Evolutionary conservation across 2,888 invertebrate species (phyloP), one percentile per base, ranked within the genome.

Genomic region (Melanotus villosus): DNA sequence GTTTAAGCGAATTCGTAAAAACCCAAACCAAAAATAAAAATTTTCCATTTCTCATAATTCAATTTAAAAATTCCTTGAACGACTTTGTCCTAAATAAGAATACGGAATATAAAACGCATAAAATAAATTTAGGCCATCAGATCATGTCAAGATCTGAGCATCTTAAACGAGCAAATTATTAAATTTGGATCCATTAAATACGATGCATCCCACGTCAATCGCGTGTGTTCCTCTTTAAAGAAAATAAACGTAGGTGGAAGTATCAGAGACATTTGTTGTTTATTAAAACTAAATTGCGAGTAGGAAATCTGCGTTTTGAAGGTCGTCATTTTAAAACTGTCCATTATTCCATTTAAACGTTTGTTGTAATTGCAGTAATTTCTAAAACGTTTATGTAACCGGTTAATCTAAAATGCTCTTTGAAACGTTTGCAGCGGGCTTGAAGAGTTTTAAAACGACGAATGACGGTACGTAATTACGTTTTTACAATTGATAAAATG

Each of bases 91-190:
- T 19, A 43, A 58, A 58, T 58, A 58, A 43, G n/a, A n/a, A n/a
- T n/a, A n/a, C n/a, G n/a, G n/a, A 57, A 38, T 21, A 58, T 18
- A 43, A 58, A 38, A 23, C 9, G 18, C 21, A 18, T 45, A 18
- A 45, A 59, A 47, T 60, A 34, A 60, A 60, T 60, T 47, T 60
- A 21, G 60, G 60, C 47, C 45, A 60, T 60, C 19, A 47, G 60
- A 60, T 47, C 60, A 47, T 14, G 23, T 47, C 26, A 12, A 26
- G 12, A 50, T 26, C 12, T 14, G 14, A 10, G 12, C 7, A 10
- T 2, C 16, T 38, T 57, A 57, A 58, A 41, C 36, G 56, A 21
- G 10, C 18, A 36, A 36, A 56, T 56, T 58, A 26, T 58, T 26
- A 41, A 58, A 58, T 58, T 58, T 23, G 30, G 34, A 58, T 56